Evolutionary conservation across 2,888 invertebrate species (phyloP), one percentile per base, ranked within the genome.

Genomic region (Clostera curtula): DNA sequence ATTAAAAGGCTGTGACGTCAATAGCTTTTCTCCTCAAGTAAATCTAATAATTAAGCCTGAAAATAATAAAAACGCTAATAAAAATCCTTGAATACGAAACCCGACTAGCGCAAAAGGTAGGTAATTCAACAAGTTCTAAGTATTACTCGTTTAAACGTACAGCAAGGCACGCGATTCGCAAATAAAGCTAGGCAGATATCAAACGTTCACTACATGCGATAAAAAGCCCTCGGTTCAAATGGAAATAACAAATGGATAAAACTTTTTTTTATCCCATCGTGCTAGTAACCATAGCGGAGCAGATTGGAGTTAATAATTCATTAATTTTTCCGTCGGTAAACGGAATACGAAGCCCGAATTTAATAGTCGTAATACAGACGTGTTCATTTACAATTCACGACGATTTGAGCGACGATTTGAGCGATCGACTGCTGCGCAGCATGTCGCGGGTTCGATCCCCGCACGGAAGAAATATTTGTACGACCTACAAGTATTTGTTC

Each of bases 151-250:
- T 53, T 58, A 62, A 63, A 61, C 58, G 55, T 55, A 63, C 62
- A 59, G 46, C 38, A 20, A 39, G 34, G 56, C 82, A 80, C 79
- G 80, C 80, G 74, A 80, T 79, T 73, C 63, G 70, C 72, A 79
- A 79, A 80, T 82, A 82, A 82, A 79, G 51, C 70, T 64, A 65
- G 60, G 57, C 67, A 76, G 76, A 76, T 77, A 80, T 72, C 71
- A 74, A 44, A 57, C 57, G 63, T 57, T 69, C 56, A 49, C 49
- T 56, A 60, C 68, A 74, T 67, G 71, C 77, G 71, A 80, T 77
- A 72, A 72, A 70, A 71, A 68, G 59, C 61, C 49, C 45, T 37
- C 53, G 56, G 62, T 66, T 63, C 47, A 58, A 73, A 73, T 66
- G 64, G 56, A 66, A 73, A 72, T 68, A 76, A 73, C 64, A 56